Evolutionary conservation across 2,113 vertebrate genomes (phyloP).

Genomic region (Heterotis niloticus): DNA sequence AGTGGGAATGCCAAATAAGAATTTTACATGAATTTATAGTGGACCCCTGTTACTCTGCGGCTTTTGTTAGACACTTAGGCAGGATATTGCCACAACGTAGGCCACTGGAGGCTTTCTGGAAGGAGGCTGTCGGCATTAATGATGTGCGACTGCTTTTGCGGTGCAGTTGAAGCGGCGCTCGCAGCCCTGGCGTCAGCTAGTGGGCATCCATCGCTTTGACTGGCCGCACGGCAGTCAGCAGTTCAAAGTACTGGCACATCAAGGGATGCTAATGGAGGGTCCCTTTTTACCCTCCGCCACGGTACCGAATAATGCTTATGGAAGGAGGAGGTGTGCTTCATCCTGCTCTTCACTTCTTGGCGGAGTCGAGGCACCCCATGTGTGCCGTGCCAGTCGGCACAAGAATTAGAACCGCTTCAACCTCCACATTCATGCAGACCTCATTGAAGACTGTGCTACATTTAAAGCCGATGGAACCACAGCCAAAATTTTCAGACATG

Average conservation of each 20-base stretch:
- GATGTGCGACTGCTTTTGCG: slow-evolving; percentile 37
- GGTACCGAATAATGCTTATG: too few relatives aligned
- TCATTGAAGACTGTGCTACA: too few relatives aligned
- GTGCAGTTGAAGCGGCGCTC: not conserved
- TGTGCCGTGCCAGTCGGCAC: too few relatives aligned
- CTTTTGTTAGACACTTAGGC: too few relatives aligned
- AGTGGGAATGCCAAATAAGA: slow-evolving; percentile 62
- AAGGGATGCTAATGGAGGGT: not conserved
- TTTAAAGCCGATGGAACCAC: too few relatives aligned
- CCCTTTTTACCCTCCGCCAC: not conserved
- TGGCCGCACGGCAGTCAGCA: slow-evolving; percentile 51
- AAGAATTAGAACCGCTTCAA: too few relatives aligned
- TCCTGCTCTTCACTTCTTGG: too few relatives aligned
- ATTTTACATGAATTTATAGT: slow-evolving; percentile 25
- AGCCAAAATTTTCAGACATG: too few relatives aligned
- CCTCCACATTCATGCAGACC: too few relatives aligned
- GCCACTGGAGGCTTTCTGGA: slow-evolving; percentile 27
- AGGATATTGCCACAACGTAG: slow-evolving; percentile 47
- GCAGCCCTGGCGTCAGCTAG: slow-evolving; percentile 40
- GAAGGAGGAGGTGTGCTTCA: too few relatives aligned
- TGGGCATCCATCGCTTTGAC: slow-evolving; percentile 40
- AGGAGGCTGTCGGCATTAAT: slow-evolving; percentile 26
- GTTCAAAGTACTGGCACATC: not conserved
- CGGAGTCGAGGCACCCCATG: too few relatives aligned
- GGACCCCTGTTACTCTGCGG: slow-evolving; percentile 10